phyloP scores from a whole-genome alignment of 2,113 vertebrate genomes.

The Oncorhynchus kisutch region DNA sequence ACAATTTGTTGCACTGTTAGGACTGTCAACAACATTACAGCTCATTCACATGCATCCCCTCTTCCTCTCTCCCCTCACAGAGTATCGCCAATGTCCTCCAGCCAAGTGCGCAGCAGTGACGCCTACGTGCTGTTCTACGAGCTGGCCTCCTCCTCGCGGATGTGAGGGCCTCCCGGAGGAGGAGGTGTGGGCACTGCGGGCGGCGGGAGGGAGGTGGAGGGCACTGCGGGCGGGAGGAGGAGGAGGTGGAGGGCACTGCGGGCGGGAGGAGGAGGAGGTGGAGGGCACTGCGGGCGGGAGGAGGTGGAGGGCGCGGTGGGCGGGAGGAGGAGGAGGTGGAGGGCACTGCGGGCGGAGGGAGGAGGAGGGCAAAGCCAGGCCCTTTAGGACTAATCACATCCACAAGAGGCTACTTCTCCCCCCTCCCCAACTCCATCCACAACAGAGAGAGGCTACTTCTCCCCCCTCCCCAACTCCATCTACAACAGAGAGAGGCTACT shows the following conservation, averaged over 20 bases:
- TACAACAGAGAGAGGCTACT: too few relatives aligned
- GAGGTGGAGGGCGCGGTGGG: background rate
- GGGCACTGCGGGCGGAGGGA: background rate
- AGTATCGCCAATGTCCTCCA: constrained; percentile 92
- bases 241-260: too few relatives aligned
- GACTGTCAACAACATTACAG: too few relatives aligned
- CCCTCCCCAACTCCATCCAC: too few relatives aligned
- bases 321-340: too few relatives aligned
- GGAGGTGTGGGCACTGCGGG: background rate
- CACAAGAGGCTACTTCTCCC: background rate
- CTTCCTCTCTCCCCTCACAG: constrained; percentile 59
- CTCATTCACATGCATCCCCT: background rate
- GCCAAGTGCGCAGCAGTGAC: constrained; percentile 94
- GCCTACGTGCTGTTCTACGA: constrained; percentile 97
- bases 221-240: background rate
- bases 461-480: too few relatives aligned
- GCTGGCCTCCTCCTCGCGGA: constrained; percentile 85
- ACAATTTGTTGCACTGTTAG: too few relatives aligned
- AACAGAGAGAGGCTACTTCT: too few relatives aligned
- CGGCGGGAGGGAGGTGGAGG: background rate
- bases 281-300: too few relatives aligned
- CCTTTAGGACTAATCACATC: constrained; percentile 42
- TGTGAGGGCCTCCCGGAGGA: constrained; percentile 67
- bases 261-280: too few relatives aligned
- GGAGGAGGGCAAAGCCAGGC: constrained; percentile 22